A percentile compares a stretch with the other conserved stretches of the same genome.
Evolutionary conservation across 2,888 invertebrate species (phyloP).

Genomic region (Achlya flavicornis): DNA sequence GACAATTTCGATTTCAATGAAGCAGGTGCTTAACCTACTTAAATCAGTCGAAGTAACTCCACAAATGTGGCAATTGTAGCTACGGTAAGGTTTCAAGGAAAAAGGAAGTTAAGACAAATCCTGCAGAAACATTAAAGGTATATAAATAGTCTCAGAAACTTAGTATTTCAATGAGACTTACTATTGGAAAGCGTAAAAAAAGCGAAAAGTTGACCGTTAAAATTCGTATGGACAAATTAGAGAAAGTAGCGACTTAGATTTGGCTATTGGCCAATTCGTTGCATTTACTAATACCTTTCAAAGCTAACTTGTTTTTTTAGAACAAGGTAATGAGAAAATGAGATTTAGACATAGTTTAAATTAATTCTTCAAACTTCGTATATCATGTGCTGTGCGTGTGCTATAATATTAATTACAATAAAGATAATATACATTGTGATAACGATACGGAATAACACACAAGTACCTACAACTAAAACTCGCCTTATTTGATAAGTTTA

Average conservation of each 20-base stretch:
- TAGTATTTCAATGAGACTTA: background rate
- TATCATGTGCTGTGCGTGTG: too few relatives aligned
- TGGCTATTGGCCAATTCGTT: background rate
- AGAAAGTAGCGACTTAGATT: conserved; percentile 3
- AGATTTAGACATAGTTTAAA: background rate
- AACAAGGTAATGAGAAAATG: background rate
- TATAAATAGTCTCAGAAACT: background rate
- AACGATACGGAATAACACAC: too few relatives aligned
- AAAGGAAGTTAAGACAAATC: background rate
- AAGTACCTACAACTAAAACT: too few relatives aligned
- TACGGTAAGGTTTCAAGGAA: conserved; percentile 22
- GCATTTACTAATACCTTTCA: conserved; percentile 1
- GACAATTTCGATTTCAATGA: conserved; percentile 13
- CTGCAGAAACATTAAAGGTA: background rate
- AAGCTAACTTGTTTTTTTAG: background rate
- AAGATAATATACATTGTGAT: too few relatives aligned
- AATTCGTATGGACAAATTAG: conserved; percentile 6
- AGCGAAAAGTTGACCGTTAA: conserved; percentile 5
- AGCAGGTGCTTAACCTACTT: conserved; percentile 24
- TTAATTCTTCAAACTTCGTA: too few relatives aligned
- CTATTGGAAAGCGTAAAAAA: conserved; percentile 5
- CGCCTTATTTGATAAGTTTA: too few relatives aligned
- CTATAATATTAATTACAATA: too few relatives aligned
- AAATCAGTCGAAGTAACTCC: conserved; percentile 44
- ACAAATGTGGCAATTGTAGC: conserved; percentile 44